Base-by-base conservation (phyloP, 2,888 invertebrate species). In the Hymenopus coronatus region DNA sequence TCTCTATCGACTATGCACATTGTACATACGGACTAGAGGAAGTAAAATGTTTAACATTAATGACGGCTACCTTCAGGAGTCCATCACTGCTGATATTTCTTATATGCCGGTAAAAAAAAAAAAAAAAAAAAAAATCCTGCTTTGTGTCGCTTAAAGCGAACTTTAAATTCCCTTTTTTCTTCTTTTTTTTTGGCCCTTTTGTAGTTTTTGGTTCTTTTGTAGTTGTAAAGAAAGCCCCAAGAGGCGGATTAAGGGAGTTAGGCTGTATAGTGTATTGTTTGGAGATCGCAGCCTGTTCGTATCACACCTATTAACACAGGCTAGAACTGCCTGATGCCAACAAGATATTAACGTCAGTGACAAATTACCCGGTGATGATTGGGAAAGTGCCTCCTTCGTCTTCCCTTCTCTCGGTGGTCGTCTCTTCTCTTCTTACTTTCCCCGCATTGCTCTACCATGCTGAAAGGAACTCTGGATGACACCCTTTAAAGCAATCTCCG, bases 351-450 rank as follows among this genome's bases (percentile, higher is more conserved):
- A 70, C 88, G 83, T 40, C 46, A n/a, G 89, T 90, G 90, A 90
- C 90, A 90, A 90, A 90, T 90, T 90, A 88, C 90, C 90, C 88
- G 46, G 87, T 85, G 85, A 87, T 90, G 89, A 90, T 90, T 90
- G 90, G 87, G 88, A 88, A 40, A 85, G 82, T 25, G 88, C 25
- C 84, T 40, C 85, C 81, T 83, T 83, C 46, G 28, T 82, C 28
- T 33, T 28, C 54, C 54, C 86, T 40, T 46, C 88, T 46, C n/a
- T 70, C 54, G 54, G 54, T 70, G 54, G 54, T 70, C 54, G 54
- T 70, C 54, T 70, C 54, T 70, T 20, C 54, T 70, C 54, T 70
- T 70, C 54, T 20, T 70, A 25, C 54, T 70, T 70, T 70, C 54
- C 54, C 20, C 25, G 25, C 54, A 70, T 70, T 25, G 54, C 54